phyloP scores from a whole-genome alignment of 2,113 vertebrate species.

The Lanius ludovicianus region DNA sequence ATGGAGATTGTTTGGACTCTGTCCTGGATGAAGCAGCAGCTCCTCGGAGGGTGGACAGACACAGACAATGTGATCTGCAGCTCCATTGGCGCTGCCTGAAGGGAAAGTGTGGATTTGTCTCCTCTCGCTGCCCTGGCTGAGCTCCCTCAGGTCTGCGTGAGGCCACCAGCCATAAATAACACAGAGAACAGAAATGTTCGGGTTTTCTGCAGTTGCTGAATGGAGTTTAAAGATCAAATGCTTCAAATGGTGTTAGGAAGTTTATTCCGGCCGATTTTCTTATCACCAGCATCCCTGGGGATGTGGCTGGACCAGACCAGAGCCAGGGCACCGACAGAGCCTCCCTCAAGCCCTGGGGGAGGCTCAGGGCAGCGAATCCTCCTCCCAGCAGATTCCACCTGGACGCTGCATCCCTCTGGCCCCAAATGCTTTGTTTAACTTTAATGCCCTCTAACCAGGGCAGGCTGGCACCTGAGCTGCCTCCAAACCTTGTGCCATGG shows the following conservation, averaged over 20 bases:
- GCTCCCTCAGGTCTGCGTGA: accelerated
- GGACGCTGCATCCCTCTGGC: background rate
- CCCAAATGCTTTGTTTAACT: background rate
- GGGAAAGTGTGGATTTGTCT: background rate
- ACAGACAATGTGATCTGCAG: accelerated
- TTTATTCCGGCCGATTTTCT: background rate
- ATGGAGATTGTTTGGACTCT: background rate
- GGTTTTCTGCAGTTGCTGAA: background rate
- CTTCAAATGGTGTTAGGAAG: background rate
- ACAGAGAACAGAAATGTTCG: accelerated
- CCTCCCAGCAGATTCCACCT: background rate
- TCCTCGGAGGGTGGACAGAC: background rate
- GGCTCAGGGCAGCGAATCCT: background rate
- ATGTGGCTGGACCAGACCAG: background rate
- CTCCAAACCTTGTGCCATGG: background rate
- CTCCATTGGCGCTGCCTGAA: accelerated
- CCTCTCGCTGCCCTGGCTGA: background rate
- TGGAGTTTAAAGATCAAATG: background rate
- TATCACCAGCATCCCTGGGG: background rate
- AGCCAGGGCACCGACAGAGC: background rate
- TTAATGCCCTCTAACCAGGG: background rate
- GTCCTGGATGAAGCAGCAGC: background rate
- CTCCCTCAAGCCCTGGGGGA: background rate
- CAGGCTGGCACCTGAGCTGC: background rate
- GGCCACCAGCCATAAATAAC: background rate